Conservation (phyloP, 35 echinoderm and acorn worm species). For the Patiria miniata region DNA sequence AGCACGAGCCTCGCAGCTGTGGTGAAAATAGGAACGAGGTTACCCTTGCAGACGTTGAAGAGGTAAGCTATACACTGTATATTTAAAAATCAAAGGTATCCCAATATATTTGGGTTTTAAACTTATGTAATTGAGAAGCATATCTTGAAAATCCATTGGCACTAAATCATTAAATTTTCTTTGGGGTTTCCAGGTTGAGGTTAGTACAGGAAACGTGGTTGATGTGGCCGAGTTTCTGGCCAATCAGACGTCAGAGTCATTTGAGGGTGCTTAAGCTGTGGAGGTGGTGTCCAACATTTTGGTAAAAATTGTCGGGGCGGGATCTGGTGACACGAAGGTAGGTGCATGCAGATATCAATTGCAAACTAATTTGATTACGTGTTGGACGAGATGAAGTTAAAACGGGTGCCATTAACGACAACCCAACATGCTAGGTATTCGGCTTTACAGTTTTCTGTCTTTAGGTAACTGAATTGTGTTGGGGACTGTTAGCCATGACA, state of each 20-base stretch:
- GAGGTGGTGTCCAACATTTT: not conserved
- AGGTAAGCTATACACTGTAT: not conserved
- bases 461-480: too few relatives aligned
- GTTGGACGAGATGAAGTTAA: too few relatives aligned
- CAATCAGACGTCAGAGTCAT: not conserved
- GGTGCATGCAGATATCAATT: not conserved
- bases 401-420: too few relatives aligned
- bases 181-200: not conserved
- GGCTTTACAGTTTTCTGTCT: too few relatives aligned
- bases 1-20: not conserved
- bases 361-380: not conserved
- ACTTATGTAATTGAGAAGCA: too few relatives aligned
- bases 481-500: too few relatives aligned
- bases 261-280: not conserved
- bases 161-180: not conserved
- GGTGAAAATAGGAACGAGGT: not conserved
- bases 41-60: not conserved
- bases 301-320: not conserved
- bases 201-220: not conserved
- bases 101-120: too few relatives aligned
- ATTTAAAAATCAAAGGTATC: too few relatives aligned
- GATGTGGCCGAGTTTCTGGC: conserved; percentile 14
- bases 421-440: too few relatives aligned
- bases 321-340: conserved; percentile 13
- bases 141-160: not conserved